Base-by-base conservation (phyloP, 2,888 invertebrate genomes). In the Marronus borbonicus region DNA sequence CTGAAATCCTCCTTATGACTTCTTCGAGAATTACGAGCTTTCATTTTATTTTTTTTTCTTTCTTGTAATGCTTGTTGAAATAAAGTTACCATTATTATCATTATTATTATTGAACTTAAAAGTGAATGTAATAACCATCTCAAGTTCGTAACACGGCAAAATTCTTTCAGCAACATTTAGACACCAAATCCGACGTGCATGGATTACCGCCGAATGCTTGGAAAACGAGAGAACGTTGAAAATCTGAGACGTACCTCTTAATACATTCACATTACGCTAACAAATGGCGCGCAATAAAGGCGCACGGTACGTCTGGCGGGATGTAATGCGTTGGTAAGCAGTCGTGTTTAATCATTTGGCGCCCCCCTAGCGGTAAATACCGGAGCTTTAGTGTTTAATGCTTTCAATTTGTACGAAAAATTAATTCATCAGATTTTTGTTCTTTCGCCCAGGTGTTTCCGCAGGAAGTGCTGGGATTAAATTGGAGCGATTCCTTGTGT, bases 201-300 rank as follows among this genome's bases (percentile, higher is more conserved):
- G 31, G 31, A 50, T 3, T 50, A n/a, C 50, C n/a, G 50, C 50
- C 7, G n/a, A 14, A 12, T 50, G 50, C 20, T 28, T 28, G 62
- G 28, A 12, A 28, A 64, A 10, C 12, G 14, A n/a, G 31, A 31
- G 10, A 14, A 64, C 31, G 66, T 7, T 44, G 68, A 65, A 68
- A 76, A 76, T 68, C 76, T 68, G 24, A 66, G 55, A 55, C 49
- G 28, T 60, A 76, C 36, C 28, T 44, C 76, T 58, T 76, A 76
- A 76, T 68, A 55, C 50, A 68, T 76, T 76, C 68, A 55, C 66
- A 76, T 76, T 58, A 24, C 66, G 68, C 55, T 76, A 68, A 68
- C 68, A 55, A 68, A 76, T 76, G 68, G 68, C 76, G 2, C 31
- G 68, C 55, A 76, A 76, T 76, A 76, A 76, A 66, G 55, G 20